Percentiles rank a stretch among this genome's conserved stretches.
Evolutionary conservation across 2,888 invertebrate genomes (phyloP).

Genomic region (Unio pictorum): DNA sequence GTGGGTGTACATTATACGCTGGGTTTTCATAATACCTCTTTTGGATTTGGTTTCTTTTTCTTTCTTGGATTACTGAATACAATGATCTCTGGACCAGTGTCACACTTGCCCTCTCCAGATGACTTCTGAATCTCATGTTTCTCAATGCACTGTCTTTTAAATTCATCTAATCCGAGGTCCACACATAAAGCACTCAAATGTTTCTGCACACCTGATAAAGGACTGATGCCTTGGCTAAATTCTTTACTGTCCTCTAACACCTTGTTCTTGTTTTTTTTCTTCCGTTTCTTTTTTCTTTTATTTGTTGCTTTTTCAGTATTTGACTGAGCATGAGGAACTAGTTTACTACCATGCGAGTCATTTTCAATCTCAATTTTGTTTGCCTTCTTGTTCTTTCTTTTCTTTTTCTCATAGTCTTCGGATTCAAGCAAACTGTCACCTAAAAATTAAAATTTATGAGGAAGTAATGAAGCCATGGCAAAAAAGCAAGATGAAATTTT

Average conservation of each 20-base stretch:
- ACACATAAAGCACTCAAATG: slow-evolving; percentile 15
- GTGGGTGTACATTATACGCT: no score
- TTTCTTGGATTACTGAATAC: no score
- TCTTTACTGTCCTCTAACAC: neutral
- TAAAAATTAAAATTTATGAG: neutral
- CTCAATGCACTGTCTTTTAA: slow-evolving; percentile 14
- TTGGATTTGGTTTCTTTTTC: no score
- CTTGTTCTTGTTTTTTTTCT: neutral
- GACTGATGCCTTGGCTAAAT: neutral
- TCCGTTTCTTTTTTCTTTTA: slow-evolving; percentile 9
- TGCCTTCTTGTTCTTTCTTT: slow-evolving; percentile 14
- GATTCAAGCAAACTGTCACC: neutral
- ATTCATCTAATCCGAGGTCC: slow-evolving; percentile 25
- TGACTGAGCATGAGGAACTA: no score
- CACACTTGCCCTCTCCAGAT: no score
- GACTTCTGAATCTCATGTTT: slow-evolving; percentile 4
- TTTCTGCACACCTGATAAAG: slow-evolving; percentile 9
- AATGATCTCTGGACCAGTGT: no score
- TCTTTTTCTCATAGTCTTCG: slow-evolving; percentile 5
- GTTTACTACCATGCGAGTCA: no score
- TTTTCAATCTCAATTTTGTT: neutral
- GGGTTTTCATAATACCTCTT: no score
- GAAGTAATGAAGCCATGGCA: no score
- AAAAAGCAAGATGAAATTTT: no score
- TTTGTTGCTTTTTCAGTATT: no score